These are phyloP conservation scores for Agrilus biguttatus DNA, from an alignment of 2,888 invertebrate genomes.

Conservation along the genomic window DNA sequence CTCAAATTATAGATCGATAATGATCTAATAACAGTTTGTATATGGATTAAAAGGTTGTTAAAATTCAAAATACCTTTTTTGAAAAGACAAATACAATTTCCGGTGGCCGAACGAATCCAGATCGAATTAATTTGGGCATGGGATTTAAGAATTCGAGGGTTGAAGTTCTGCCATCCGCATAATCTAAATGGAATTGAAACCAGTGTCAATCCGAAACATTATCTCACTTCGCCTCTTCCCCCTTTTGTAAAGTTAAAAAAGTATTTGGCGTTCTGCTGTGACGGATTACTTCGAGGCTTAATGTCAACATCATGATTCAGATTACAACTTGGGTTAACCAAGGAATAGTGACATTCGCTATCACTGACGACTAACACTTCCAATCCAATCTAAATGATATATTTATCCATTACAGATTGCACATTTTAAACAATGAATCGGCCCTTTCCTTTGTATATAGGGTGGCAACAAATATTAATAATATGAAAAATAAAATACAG, in stretches of 20 bases:
- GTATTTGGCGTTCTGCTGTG: constrained; percentile 26
- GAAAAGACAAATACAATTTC: background rate
- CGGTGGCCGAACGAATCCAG: background rate
- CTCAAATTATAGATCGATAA: too few relatives aligned
- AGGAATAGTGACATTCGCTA: constrained; percentile 5
- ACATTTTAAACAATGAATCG: too few relatives aligned
- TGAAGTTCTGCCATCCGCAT: constrained; percentile 26
- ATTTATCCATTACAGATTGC: too few relatives aligned
- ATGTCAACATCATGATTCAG: constrained; percentile 33
- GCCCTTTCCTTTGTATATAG: too few relatives aligned
- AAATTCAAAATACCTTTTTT: constrained; percentile 5
- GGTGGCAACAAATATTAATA: too few relatives aligned
- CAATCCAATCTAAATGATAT: too few relatives aligned
- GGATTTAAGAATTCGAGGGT: constrained; percentile 26
- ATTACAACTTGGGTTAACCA: constrained; percentile 26
- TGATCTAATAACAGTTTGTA: too few relatives aligned
- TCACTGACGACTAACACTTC: too few relatives aligned
- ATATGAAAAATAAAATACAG: too few relatives aligned
- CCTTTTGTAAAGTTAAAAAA: constrained; percentile 23
- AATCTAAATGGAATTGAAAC: constrained; percentile 32
- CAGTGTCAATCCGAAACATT: constrained; percentile 27
- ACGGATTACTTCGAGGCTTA: constrained; percentile 31
- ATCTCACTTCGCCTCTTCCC: constrained; percentile 23
- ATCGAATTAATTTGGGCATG: constrained; percentile 18
- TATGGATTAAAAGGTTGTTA: constrained; percentile 6